A percentile compares a stretch with the other conserved stretches of the same genome.
Evolutionary conservation across 2,888 invertebrate genomes (phyloP).

Genomic region (Andrena dorsata): DNA sequence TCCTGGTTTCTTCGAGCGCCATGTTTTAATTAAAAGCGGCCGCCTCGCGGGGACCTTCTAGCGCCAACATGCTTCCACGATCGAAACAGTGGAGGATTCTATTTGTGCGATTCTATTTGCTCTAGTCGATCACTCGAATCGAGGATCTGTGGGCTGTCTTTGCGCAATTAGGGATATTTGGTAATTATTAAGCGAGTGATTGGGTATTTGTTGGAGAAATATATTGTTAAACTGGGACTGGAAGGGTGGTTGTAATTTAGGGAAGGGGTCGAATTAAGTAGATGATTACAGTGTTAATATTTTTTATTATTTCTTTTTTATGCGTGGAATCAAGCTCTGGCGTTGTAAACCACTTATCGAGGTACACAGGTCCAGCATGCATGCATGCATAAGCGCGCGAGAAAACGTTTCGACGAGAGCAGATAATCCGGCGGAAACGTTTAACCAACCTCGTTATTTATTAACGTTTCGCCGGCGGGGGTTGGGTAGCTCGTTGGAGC

Average conservation of each 20-base stretch:
- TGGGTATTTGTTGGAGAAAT: no score
- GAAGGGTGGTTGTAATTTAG: neutral
- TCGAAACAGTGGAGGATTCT: neutral
- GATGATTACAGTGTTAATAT: neutral
- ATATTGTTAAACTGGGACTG: no score
- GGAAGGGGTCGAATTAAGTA: neutral
- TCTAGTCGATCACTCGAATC: neutral
- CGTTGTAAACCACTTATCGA: slow-evolving; percentile 3
- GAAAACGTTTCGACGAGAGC: slow-evolving; percentile 29
- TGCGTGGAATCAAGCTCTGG: neutral
- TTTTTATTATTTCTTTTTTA: neutral
- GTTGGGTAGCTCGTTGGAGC: slow-evolving; percentile 29
- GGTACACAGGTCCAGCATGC: slow-evolving; percentile 1
- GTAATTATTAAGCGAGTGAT: no score
- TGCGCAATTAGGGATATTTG: neutral
- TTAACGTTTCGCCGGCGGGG: slow-evolving; percentile 34
- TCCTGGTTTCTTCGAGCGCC: slow-evolving; percentile 52
- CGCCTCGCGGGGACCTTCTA: neutral
- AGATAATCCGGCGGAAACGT: slow-evolving; percentile 43
- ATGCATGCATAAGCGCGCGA: slow-evolving; percentile 14
- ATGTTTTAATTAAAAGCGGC: slow-evolving; percentile 62
- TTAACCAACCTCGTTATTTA: slow-evolving; percentile 48
- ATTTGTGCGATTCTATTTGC: neutral
- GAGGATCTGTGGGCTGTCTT: neutral
- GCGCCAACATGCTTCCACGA: neutral